Percentiles rank a stretch among this genome's conserved stretches.
Evolutionary conservation across 2,888 invertebrate genomes (phyloP).

Genomic region (Axea sp.): DNA sequence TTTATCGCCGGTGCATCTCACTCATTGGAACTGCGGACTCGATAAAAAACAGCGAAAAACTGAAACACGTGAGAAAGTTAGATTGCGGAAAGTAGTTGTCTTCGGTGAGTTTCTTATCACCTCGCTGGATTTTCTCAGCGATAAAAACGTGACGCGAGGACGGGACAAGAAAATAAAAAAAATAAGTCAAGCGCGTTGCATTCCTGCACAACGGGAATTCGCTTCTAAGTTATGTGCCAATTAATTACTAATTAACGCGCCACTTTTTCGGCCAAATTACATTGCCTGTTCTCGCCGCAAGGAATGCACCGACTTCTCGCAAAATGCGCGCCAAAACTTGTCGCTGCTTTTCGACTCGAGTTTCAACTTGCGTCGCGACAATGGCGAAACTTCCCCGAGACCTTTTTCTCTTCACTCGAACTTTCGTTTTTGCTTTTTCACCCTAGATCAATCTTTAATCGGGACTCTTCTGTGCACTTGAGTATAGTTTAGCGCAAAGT

Average conservation of each 20-base stretch:
- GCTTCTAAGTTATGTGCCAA: constrained; percentile 77
- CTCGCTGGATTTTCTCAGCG: constrained; percentile 32
- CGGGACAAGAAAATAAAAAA: constrained; percentile 27
- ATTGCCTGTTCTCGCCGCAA: constrained; percentile 66
- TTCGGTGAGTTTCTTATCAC: constrained; percentile 69
- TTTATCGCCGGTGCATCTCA: constrained; percentile 48
- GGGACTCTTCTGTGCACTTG: constrained; percentile 57
- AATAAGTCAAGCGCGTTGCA: constrained; percentile 24
- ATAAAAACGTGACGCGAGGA: constrained; percentile 32
- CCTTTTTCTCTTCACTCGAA: constrained; percentile 67
- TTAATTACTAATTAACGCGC: constrained; percentile 78
- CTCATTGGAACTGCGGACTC: constrained; percentile 27
- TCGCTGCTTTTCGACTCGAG: constrained; percentile 50
- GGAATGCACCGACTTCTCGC: constrained; percentile 51
- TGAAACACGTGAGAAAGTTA: constrained; percentile 72
- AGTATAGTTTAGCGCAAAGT: constrained; percentile 19
- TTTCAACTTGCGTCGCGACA: constrained; percentile 50
- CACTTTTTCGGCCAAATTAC: constrained; percentile 76
- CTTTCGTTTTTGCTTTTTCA: constrained; percentile 72
- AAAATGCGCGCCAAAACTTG: constrained; percentile 57
- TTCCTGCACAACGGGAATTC: constrained; percentile 60
- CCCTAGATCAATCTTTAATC: constrained; percentile 75
- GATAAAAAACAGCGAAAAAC: constrained; percentile 31
- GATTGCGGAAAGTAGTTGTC: constrained; percentile 76
- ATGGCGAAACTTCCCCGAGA: constrained; percentile 64